phyloP scores from a whole-genome alignment of 1,140 invertebrate genomes.

The Onthophagus taurus region DNA sequence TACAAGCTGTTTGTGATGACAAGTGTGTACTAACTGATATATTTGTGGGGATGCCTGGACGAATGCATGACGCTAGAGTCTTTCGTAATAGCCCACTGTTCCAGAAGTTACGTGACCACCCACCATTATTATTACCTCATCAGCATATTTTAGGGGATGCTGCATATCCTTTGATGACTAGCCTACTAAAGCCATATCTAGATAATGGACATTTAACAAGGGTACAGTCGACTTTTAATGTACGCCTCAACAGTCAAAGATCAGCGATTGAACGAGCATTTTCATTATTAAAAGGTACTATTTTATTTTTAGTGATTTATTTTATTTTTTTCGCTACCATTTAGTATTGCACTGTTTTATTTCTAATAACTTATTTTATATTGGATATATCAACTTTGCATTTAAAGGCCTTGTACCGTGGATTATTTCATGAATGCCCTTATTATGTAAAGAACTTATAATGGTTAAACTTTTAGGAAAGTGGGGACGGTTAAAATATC shows the following conservation, averaged over 20 bases:
- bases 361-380: no score
- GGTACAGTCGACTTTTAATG: not conserved
- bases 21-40: constrained; percentile 2
- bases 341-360: no score
- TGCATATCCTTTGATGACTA: constrained; percentile 12
- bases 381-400: no score
- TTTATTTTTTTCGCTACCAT: no score
- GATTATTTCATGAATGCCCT: no score
- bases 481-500: no score
- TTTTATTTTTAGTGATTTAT: no score
- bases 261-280: constrained; percentile 3
- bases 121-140: not conserved
- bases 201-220: constrained; percentile 13
- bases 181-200: constrained; percentile 11
- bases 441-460: no score
- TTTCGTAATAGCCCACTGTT: constrained; percentile 11
- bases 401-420: no score
- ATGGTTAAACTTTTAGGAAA: no score
- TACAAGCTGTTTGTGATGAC: constrained; percentile 6
- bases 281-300: constrained; percentile 3
- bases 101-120: not conserved
- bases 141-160: constrained; percentile 2
- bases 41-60: constrained; percentile 12
- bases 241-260: not conserved
- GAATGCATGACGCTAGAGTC: constrained; percentile 15